Conservation (phyloP, 2,113 vertebrate genomes). For the Notarius lentiginosus region DNA sequence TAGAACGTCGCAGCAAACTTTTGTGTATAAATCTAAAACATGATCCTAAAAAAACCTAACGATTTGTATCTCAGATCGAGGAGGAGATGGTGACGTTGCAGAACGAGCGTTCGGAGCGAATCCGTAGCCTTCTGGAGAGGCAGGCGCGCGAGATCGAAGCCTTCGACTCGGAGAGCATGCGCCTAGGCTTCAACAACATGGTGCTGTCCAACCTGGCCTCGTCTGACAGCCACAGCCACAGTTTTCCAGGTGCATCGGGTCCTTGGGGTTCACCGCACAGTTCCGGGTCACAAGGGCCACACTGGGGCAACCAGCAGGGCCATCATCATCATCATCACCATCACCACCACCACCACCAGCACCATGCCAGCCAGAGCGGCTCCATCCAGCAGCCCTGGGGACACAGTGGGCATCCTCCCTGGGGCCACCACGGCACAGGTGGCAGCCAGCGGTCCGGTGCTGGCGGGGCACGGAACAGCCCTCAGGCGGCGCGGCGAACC, state of each 20-base stretch:
- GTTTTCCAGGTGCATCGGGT: constrained; percentile 84
- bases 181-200: constrained; percentile 98
- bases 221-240: constrained; percentile 55
- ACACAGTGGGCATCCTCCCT: constrained; percentile 91
- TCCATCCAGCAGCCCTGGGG: constrained; percentile 91
- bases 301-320: constrained; percentile 74
- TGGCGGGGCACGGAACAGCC: constrained; percentile 94
- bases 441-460: constrained; percentile 84
- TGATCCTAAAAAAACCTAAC: neutral
- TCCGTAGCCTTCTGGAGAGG: constrained; percentile 90
- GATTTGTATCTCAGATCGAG: constrained; percentile 79
- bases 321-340: constrained; percentile 66
- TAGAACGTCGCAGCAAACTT: neutral
- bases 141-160: constrained; percentile 84
- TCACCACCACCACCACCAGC: constrained; percentile 74
- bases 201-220: constrained; percentile 71
- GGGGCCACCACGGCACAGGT: constrained; percentile 89
- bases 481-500: constrained; percentile 92
- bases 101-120: constrained; percentile 92
- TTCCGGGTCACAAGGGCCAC: constrained; percentile 82
- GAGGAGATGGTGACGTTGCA: constrained; percentile 95
- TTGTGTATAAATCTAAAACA: neutral
- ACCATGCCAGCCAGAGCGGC: constrained; percentile 84
- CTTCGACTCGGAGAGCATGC: constrained; percentile 97
- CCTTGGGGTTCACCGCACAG: constrained; percentile 75